These are phyloP conservation scores for Omphaloscelis lunosa DNA, from an alignment of 2,888 invertebrate genomes.

Conservation along the genomic window DNA sequence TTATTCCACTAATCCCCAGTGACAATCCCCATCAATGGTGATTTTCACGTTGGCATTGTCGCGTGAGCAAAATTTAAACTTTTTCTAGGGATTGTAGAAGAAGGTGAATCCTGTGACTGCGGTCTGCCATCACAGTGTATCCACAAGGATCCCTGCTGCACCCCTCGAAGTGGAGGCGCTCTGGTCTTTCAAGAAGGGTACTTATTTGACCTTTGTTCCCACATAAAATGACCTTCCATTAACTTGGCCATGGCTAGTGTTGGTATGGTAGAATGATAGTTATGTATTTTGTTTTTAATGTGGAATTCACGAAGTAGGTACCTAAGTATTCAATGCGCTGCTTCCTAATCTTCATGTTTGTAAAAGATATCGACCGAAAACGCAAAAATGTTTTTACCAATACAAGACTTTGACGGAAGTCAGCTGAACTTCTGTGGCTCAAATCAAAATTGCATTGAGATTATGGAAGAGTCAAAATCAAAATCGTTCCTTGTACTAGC, in stretches of 20 bases:
- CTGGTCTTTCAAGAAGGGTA: conserved; percentile 82
- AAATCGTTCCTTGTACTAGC: no score
- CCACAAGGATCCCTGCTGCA: conserved; percentile 87
- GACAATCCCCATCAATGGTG: no score
- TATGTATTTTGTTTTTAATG: neutral
- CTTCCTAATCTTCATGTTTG: neutral
- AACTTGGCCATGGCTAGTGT: neutral
- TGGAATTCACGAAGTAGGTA: neutral
- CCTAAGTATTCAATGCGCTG: neutral
- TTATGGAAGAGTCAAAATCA: neutral
- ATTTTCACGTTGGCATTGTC: neutral
- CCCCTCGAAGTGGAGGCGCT: conserved; percentile 85
- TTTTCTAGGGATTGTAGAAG: conserved; percentile 90
- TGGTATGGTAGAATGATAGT: no score
- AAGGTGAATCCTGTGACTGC: conserved; percentile 93
- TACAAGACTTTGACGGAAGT: neutral
- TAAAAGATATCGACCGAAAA: neutral
- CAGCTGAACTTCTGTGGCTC: neutral
- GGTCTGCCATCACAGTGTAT: conserved; percentile 90
- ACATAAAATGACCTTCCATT: neutral
- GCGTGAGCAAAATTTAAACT: neutral
- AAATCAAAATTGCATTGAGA: neutral
- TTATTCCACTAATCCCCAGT: no score
- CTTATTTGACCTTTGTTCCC: neutral
- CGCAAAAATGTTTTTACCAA: neutral